Evolutionary conservation across 2,797 vertebrate species (phyloP), one percentile per base, ranked within the genome.

Genomic region (Peromyscus nudipes): DNA sequence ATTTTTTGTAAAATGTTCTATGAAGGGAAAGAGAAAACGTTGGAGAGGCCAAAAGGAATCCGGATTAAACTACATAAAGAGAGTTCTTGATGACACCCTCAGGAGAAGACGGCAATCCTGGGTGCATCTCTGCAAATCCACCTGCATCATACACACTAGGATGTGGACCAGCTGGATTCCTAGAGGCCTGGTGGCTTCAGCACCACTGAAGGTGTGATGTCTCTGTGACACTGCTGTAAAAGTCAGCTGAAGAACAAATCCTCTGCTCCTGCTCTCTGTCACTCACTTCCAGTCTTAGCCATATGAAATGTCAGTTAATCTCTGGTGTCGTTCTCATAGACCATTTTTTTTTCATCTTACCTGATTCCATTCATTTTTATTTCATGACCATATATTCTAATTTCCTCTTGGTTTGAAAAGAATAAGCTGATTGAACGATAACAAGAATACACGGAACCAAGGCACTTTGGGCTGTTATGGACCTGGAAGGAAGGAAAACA

Each of bases 371-470:
- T 98, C 97, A 99, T 99, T 97, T 99, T 99, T 98, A 99, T 99
- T 98, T 99, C 99, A 97, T 99, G 99, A 96, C 99, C 99, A 96
- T 99, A 99, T 98, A 99, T 99, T 97, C 98, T 98, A 98, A 99
- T 99, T 99, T 99, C 99, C 19, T 99, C 99, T 98, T 99, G 99
- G 89, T 99, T 99, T 97, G 99, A 99, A 98, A 99, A 99, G 98
- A 99, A 99, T 95, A 99, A 98, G 97, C 99, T 99, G 98, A 99
- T 97, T 13, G 99, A 99, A 96, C 99, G 99, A 91, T 98, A 98
- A 98, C 99, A 99, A 85, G 98, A 99, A 98, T 99, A 99, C 89
- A 99, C 99, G 6, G 99, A 99, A 83, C 99, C 99, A 0, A 98
- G 98, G 98, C 99, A 99, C n/a, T 98, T 98, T 97, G 99, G 99